Percentiles rank a stretch among this genome's conserved stretches.
These are phyloP conservation scores for Mythimna pallens DNA, from an alignment of 2,888 invertebrate species.

Conservation along the genomic window DNA sequence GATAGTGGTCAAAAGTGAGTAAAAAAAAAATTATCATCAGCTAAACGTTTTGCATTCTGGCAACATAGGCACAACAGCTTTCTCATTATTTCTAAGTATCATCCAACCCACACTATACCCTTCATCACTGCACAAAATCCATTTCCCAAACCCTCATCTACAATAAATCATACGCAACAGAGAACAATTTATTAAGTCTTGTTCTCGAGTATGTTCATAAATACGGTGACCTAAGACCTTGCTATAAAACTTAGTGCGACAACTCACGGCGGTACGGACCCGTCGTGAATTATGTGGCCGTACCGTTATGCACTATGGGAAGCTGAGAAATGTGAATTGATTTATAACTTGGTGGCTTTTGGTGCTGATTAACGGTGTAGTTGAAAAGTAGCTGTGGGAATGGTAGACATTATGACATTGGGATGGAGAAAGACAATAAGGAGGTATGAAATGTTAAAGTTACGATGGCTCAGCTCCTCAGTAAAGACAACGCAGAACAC, in stretches of 20 bases:
- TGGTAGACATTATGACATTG: not conserved
- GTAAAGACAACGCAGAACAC: not conserved
- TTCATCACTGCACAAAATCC: constrained; percentile 7
- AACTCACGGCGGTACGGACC: constrained; percentile 45
- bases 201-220: constrained; percentile 48
- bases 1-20: too few species aligned
- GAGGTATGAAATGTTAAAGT: too few species aligned
- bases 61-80: not conserved
- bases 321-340: constrained; percentile 35
- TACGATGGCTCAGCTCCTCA: not conserved
- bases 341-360: constrained; percentile 32
- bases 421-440: not conserved
- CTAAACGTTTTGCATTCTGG: too few species aligned
- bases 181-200: constrained; percentile 53
- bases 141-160: constrained; percentile 13
- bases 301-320: constrained; percentile 51
- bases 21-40: too few species aligned
- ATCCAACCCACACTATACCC: not conserved
- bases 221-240: constrained; percentile 54
- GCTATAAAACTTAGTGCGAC: constrained; percentile 60
- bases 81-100: not conserved
- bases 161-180: constrained; percentile 34
- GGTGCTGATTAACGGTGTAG: constrained; percentile 40
- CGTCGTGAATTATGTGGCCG: constrained; percentile 43
- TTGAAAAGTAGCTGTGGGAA: not conserved